These are phyloP conservation scores for Dryoscopus gambensis DNA, from an alignment of 2,113 vertebrate genomes.

Conservation along the genomic window DNA sequence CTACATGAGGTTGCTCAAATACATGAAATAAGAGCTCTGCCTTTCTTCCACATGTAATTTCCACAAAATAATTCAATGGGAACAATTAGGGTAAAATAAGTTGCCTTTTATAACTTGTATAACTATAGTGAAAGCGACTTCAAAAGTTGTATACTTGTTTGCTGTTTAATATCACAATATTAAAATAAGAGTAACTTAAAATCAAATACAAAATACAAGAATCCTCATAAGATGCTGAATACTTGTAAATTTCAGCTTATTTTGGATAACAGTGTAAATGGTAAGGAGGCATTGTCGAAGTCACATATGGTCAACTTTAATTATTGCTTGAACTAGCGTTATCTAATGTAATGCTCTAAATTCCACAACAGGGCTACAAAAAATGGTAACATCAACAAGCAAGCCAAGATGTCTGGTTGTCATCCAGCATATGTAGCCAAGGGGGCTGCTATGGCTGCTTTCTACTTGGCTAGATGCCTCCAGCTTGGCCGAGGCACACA, in stretches of 20 bases:
- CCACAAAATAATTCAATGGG: neutral
- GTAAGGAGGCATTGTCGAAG: neutral
- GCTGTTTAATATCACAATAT: neutral
- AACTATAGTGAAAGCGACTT: neutral
- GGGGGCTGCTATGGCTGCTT: conserved; percentile 74
- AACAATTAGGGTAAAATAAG: neutral
- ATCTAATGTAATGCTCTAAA: neutral
- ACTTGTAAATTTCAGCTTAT: neutral
- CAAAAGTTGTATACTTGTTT: neutral
- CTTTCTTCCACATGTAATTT: neutral
- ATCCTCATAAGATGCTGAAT: neutral
- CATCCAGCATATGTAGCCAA: conserved; percentile 67
- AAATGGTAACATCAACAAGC: conserved; percentile 44
- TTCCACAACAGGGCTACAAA: conserved; percentile 60
- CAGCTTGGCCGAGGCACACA: conserved; percentile 71
- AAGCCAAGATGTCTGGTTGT: conserved; percentile 67
- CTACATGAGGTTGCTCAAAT: neutral
- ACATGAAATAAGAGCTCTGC: neutral
- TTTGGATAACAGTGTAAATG: neutral
- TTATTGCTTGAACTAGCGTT: neutral
- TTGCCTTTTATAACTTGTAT: neutral
- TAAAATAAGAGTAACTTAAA: neutral
- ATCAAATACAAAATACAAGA: neutral
- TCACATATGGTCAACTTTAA: neutral
- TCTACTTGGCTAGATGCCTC: conserved; percentile 79